These are phyloP conservation scores for Pimpla rufipes DNA, from an alignment of 2,888 invertebrate species.

Conservation along the genomic window DNA sequence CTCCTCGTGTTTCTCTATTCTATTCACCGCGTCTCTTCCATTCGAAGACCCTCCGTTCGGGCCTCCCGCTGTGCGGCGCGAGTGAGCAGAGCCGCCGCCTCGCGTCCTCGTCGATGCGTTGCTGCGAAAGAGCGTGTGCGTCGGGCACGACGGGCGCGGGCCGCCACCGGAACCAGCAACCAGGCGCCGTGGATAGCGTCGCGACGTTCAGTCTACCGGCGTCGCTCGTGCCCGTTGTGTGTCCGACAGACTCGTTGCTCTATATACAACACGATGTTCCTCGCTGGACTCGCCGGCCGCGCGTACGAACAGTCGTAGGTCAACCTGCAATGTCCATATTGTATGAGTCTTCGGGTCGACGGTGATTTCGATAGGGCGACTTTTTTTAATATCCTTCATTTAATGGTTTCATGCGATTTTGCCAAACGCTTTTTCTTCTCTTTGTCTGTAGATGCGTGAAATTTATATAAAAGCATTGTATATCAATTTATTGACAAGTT, in stretches of 20 bases:
- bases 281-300: constrained; percentile 21
- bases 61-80: neutral
- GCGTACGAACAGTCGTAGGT: constrained; percentile 37
- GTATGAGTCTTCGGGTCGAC: constrained; percentile 9
- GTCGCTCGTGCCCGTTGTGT: constrained; percentile 80
- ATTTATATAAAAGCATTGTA: no score
- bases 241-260: constrained; percentile 52
- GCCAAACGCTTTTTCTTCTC: no score
- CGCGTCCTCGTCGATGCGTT: constrained; percentile 35
- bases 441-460: no score
- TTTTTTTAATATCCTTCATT: no score
- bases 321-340: constrained; percentile 49
- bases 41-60: no score
- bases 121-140: constrained; percentile 54
- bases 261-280: constrained; percentile 41
- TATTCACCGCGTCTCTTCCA: neutral
- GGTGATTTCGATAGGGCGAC: no score
- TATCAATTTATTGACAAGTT: no score
- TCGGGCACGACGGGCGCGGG: constrained; percentile 57
- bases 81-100: neutral
- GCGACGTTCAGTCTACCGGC: constrained; percentile 84
- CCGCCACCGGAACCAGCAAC: constrained; percentile 69
- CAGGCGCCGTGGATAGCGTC: constrained; percentile 80
- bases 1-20: neutral
- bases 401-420: no score